phyloP scores from a whole-genome alignment of 1,140 invertebrate genomes.

The Heliconius hermathena region DNA sequence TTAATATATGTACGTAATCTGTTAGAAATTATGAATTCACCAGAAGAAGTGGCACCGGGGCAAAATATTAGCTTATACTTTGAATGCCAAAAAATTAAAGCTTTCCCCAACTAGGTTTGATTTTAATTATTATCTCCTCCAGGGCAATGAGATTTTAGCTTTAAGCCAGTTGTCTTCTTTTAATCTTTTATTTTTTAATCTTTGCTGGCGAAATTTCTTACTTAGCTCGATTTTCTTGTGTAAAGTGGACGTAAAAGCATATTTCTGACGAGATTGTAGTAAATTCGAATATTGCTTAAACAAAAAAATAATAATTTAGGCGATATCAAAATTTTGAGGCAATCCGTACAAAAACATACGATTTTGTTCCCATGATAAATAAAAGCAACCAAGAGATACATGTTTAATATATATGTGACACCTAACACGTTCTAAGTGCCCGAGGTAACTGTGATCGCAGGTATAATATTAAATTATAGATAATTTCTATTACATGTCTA shows the following conservation, averaged over 20 bases:
- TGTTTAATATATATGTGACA: too few relatives aligned
- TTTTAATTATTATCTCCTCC: conserved; percentile 9
- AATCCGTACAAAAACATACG: too few relatives aligned
- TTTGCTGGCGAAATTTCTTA: neutral
- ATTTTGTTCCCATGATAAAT: too few relatives aligned
- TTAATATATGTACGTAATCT: too few relatives aligned
- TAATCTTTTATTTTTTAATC: conserved; percentile 11
- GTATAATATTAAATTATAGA: too few relatives aligned
- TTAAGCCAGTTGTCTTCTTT: neutral
- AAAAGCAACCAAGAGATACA: too few relatives aligned
- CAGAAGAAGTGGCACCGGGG: neutral
- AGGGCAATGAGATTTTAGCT: neutral
- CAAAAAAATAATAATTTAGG: too few relatives aligned
- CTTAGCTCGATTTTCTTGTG: neutral
- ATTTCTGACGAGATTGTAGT: neutral
- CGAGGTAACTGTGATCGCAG: too few relatives aligned
- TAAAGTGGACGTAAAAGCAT: neutral
- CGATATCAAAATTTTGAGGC: too few relatives aligned
- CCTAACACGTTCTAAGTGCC: too few relatives aligned
- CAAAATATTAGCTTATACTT: neutral
- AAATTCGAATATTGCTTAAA: neutral
- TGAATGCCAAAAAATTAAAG: neutral
- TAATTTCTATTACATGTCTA: too few relatives aligned
- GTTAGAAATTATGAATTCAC: too few relatives aligned
- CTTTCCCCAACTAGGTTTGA: neutral